A percentile compares a stretch with the other conserved stretches of the same genome.
Evolutionary conservation across 2,888 invertebrate genomes (phyloP).

Genomic region (Autographa gamma): DNA sequence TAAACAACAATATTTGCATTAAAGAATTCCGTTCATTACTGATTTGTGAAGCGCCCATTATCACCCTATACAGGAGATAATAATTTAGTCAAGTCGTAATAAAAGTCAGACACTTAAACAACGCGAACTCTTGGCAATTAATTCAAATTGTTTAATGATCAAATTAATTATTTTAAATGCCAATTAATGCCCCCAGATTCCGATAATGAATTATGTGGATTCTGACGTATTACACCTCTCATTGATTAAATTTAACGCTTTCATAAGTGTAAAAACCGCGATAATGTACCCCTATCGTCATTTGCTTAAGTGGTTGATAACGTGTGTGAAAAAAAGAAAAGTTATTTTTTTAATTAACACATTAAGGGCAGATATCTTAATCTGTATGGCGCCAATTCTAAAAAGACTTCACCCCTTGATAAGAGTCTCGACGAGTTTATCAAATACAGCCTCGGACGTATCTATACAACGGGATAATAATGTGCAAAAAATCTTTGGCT

Average conservation of each 20-base stretch:
- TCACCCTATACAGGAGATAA: constrained; percentile 46
- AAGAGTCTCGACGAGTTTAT: constrained; percentile 82
- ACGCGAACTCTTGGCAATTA: constrained; percentile 40
- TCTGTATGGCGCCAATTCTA: constrained; percentile 87
- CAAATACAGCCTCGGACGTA: constrained; percentile 75
- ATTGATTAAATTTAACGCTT: constrained; percentile 77
- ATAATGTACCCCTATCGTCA: constrained; percentile 75
- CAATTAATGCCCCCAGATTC: constrained; percentile 54
- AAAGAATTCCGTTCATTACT: constrained; percentile 34
- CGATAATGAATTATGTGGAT: constrained; percentile 54
- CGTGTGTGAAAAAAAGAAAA: constrained; percentile 72
- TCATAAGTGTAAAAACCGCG: constrained; percentile 82
- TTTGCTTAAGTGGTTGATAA: constrained; percentile 85
- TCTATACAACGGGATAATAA: constrained; percentile 73
- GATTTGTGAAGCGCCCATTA: constrained; percentile 42
- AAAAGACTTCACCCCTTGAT: constrained; percentile 83
- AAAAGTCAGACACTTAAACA: constrained; percentile 40
- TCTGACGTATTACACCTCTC: constrained; percentile 60
- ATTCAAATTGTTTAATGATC: constrained; percentile 46
- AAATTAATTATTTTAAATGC: constrained; percentile 55
- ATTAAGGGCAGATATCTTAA: constrained; percentile 86
- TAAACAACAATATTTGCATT: constrained; percentile 18
- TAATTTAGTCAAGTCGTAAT: constrained; percentile 43
- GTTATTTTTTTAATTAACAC: constrained; percentile 88
- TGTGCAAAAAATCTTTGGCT: constrained; percentile 82